Conservation (phyloP, 1,140 invertebrate genomes). For the Nebria ingens region DNA sequence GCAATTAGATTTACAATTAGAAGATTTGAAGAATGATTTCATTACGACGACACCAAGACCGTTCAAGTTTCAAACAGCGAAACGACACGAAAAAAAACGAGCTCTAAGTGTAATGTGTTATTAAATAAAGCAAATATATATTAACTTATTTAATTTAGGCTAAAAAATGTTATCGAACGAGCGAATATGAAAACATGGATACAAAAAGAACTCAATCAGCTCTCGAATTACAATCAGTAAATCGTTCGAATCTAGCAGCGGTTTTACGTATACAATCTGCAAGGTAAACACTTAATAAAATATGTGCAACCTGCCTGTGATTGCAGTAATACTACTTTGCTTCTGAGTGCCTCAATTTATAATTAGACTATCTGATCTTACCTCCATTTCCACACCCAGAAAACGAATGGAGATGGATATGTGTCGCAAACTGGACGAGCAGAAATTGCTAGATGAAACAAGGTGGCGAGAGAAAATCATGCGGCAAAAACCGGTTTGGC, state of each 20-base stretch:
- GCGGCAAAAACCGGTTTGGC: slow-evolving; percentile 55
- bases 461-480: slow-evolving; percentile 46
- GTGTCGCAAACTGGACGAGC: slow-evolving; percentile 44
- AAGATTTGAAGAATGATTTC: slow-evolving; percentile 37
- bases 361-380: background rate
- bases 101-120: background rate
- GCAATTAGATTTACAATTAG: slow-evolving; percentile 29
- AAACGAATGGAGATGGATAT: slow-evolving; percentile 53
- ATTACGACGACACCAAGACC: slow-evolving; percentile 42
- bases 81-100: slow-evolving; percentile 27
- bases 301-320: background rate
- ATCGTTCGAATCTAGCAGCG: slow-evolving; percentile 57
- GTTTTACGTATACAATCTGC: slow-evolving; percentile 55
- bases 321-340: background rate
- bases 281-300: slow-evolving; percentile 29
- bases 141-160: slow-evolving; percentile 14
- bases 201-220: slow-evolving; percentile 36
- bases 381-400: slow-evolving; percentile 24
- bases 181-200: slow-evolving; percentile 23
- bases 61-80: slow-evolving; percentile 38
- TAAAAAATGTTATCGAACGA: slow-evolving; percentile 19
- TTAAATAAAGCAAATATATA: background rate
- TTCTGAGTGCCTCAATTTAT: too few species aligned
- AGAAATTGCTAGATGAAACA: slow-evolving; percentile 42
- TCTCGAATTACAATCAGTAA: slow-evolving; percentile 37